A percentile compares a stretch with the other conserved stretches of the same genome.
Evolutionary conservation across 2,888 invertebrate species (phyloP).

Genomic region (Dynastes grantii): DNA sequence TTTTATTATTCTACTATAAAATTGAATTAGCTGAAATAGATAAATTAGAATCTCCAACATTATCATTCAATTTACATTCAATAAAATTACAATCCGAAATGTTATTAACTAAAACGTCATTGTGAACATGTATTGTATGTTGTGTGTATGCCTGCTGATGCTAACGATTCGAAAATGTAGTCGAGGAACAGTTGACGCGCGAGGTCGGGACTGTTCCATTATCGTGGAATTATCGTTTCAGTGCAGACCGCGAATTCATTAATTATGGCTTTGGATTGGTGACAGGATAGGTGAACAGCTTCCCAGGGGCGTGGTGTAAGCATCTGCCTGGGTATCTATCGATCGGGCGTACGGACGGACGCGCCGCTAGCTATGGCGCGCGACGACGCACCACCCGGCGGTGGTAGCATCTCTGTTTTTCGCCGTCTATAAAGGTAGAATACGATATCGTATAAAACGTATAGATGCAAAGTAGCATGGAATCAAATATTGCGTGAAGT

Average conservation of each 20-base stretch:
- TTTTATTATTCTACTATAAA: no score
- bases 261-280: slow-evolving; percentile 65
- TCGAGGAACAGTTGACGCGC: slow-evolving; percentile 61
- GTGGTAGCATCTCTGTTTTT: slow-evolving; percentile 46
- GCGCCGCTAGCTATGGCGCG: slow-evolving; percentile 55
- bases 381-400: slow-evolving; percentile 46
- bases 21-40: no score
- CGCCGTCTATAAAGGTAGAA: slow-evolving; percentile 32
- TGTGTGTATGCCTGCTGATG: no score
- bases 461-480: no score
- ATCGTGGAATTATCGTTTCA: slow-evolving; percentile 73
- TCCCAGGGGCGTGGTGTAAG: slow-evolving; percentile 54
- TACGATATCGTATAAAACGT: no score
- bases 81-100: no score
- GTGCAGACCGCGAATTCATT: slow-evolving; percentile 69
- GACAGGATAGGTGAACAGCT: slow-evolving; percentile 61
- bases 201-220: slow-evolving; percentile 72
- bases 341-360: slow-evolving; percentile 48
- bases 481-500: no score
- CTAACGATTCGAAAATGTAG: slow-evolving; percentile 38
- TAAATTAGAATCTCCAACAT: no score
- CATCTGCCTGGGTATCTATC: slow-evolving; percentile 56
- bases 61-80: no score
- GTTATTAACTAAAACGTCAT: no score
- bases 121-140: no score